These are phyloP conservation scores for Paedocypris micromegethes DNA, from an alignment of 2,797 vertebrate genomes.

Conservation along the genomic window DNA sequence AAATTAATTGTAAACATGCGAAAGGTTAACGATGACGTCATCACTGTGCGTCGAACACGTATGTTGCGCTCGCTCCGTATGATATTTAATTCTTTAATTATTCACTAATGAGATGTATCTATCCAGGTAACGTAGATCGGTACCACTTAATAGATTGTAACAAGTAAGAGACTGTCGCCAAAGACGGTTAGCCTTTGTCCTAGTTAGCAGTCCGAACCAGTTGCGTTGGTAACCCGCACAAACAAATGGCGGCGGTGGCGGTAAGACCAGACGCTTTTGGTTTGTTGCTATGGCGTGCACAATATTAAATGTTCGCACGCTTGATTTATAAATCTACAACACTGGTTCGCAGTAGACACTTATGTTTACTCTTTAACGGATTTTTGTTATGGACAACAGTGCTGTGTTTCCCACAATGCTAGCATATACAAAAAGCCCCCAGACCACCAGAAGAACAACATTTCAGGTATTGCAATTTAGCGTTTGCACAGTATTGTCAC, in stretches of 20 bases:
- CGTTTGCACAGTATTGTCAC: background rate
- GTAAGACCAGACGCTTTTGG: background rate
- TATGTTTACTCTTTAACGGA: background rate
- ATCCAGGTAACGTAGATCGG: too few species aligned
- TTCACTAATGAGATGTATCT: too few species aligned
- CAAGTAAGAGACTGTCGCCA: too few species aligned
- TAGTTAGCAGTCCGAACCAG: background rate
- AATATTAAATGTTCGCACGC: background rate
- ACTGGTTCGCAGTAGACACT: too few species aligned
- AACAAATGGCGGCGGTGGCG: conserved; percentile 26
- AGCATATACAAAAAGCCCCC: conserved; percentile 77
- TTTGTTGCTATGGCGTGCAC: background rate
- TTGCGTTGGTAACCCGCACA: conserved; percentile 40
- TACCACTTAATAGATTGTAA: too few species aligned
- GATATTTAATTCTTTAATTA: too few species aligned
- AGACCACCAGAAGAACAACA: conserved; percentile 75
- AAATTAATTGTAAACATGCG: too few species aligned
- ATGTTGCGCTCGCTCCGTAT: too few species aligned
- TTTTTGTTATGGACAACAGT: conserved; percentile 57
- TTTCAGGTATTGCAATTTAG: conserved; percentile 75
- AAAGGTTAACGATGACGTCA: too few species aligned
- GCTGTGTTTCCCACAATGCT: conserved; percentile 60
- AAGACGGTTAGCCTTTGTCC: background rate
- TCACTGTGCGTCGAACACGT: too few species aligned
- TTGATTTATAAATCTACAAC: background rate